A percentile compares a stretch with the other conserved stretches of the same genome.
Evolutionary conservation across 2,113 vertebrate species (phyloP).

Genomic region (Pomatorhinus ruficollis): DNA sequence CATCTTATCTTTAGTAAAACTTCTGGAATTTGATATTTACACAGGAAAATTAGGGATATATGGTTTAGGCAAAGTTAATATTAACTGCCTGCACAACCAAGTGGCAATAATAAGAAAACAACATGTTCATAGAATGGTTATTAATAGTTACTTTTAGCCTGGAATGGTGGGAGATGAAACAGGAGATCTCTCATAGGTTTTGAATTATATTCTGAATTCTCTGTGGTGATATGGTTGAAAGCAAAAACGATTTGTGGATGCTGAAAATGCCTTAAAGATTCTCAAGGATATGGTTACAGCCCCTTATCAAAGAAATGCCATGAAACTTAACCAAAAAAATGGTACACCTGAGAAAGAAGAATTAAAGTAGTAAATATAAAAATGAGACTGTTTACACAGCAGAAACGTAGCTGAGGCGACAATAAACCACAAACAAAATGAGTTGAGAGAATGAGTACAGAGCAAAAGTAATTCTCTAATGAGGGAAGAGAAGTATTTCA

Average conservation of each 20-base stretch:
- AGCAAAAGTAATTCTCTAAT: background rate
- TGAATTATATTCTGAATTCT: conserved; percentile 14
- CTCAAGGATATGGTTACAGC: background rate
- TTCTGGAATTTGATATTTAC: background rate
- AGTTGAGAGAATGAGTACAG: background rate
- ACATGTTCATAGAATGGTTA: background rate
- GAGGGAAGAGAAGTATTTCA: background rate
- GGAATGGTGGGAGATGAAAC: background rate
- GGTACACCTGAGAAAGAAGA: background rate
- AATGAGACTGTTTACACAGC: background rate
- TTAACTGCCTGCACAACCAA: background rate
- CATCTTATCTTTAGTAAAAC: background rate
- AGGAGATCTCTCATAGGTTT: background rate
- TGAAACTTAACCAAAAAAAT: background rate
- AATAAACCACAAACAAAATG: background rate
- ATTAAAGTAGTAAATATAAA: background rate
- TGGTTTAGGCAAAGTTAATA: background rate
- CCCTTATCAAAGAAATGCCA: background rate
- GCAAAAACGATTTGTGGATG: background rate
- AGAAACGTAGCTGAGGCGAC: background rate
- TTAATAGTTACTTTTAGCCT: background rate
- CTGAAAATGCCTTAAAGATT: background rate
- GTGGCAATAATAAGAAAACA: background rate
- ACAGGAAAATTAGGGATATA: background rate
- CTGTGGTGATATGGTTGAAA: background rate